phyloP scores from a whole-genome alignment of 2,888 invertebrate genomes.

The Pherbina coryleti region DNA sequence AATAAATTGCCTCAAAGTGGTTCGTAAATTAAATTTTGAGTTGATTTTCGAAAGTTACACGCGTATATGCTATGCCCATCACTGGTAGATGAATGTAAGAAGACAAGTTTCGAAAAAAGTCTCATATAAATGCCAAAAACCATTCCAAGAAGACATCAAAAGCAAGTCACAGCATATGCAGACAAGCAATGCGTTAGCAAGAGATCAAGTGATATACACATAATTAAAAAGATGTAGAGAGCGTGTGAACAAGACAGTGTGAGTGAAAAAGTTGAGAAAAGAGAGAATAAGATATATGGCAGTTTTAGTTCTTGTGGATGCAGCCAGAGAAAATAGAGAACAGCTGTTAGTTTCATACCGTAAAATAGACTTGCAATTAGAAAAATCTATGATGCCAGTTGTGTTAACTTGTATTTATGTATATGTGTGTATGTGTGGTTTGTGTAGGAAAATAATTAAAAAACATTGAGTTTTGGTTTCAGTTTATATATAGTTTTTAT shows the following conservation, averaged over 20 bases:
- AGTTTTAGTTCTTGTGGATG: background rate
- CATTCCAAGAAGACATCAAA: background rate
- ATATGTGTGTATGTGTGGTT: background rate
- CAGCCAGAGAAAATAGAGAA: background rate
- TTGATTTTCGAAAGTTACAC: too few species aligned
- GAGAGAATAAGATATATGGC: background rate
- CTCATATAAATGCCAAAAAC: too few species aligned
- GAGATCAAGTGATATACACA: background rate
- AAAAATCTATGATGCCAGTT: background rate
- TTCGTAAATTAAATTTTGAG: too few species aligned
- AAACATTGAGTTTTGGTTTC: slow-evolving; percentile 54
- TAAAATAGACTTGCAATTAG: too few species aligned
- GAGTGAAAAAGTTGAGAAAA: background rate
- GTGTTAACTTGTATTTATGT: background rate
- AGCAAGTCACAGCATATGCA: slow-evolving; percentile 23
- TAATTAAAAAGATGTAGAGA: background rate
- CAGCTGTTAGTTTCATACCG: background rate
- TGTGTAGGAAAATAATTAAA: slow-evolving; percentile 36
- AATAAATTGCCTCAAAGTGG: too few species aligned
- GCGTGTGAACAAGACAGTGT: background rate
- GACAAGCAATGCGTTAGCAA: slow-evolving; percentile 13
- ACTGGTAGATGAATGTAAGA: too few species aligned
- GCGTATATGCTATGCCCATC: too few species aligned
- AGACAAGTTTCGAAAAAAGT: too few species aligned
- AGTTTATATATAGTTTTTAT: slow-evolving; percentile 55